Base-by-base conservation (phyloP, 2,113 vertebrate species). In the Phycodurus eques region DNA sequence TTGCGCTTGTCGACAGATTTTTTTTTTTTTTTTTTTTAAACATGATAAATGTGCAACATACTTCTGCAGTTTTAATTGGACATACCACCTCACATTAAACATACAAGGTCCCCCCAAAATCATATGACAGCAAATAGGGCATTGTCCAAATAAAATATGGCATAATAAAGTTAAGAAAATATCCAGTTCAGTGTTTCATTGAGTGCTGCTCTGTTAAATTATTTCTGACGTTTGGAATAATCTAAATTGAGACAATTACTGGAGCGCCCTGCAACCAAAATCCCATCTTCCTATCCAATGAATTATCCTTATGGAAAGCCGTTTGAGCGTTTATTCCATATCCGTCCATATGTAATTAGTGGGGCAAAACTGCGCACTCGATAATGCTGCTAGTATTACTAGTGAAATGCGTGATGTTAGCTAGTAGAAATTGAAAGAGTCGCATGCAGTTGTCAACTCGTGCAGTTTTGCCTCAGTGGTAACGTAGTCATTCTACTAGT, bases 221-320 rank as follows among this genome's bases (percentile, higher is more conserved):
- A 43, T 27, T 27, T 8, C 42, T 17, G 13, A 31, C 35, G 19
- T 5, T 8, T 33, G 31, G 15, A 33, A 17, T 27, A 65, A 66
- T 66, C 2, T 27, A 66, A 66, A 66, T 46, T 13, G 0, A 27
- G 63, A 46, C 39, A 66, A 47, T 27, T 27, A 12, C 64, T 15
- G 72, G 17, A 53, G 78, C 80, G 70, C 82, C 86, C 87, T 68
- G 68, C 73, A 83, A n/a, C 43, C 19, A 15, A n/a, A 47, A 62
- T 35, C 59, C 27, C 14, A 64, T 60, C 27, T 60, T 60, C 13
- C 57, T 8, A 27, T 12, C 10, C n/a, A 57, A 12, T 27, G 9
- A 57, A 27, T 57, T 15, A 31, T 33, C 11, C 14, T 14, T 33
- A 5, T 33, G 22, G 12, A 56, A 22, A 56, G 46, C 46, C 10